These are phyloP conservation scores for Tinea trinotella DNA, from an alignment of 2,888 invertebrate species.

Conservation along the genomic window DNA sequence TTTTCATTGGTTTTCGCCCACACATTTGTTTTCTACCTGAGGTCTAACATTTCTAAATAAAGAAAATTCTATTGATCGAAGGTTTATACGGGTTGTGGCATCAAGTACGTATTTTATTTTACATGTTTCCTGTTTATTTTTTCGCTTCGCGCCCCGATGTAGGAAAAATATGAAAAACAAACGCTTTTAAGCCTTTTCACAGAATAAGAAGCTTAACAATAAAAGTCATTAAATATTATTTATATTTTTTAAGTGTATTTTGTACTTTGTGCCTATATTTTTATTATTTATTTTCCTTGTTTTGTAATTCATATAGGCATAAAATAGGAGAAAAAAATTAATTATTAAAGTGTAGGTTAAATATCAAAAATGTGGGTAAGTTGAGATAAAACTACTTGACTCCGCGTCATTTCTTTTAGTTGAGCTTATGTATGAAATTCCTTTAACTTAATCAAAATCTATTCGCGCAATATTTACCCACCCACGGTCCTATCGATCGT, in stretches of 20 bases:
- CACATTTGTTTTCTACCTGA: conserved; percentile 3
- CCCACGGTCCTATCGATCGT: conserved; percentile 6
- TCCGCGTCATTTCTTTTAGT: neutral
- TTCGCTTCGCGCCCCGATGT: neutral
- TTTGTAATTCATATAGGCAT: neutral
- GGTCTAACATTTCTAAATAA: conserved; percentile 13
- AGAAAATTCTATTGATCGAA: conserved; percentile 18
- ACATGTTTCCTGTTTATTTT: conserved; percentile 8
- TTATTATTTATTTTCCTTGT: neutral
- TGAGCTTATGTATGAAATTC: neutral
- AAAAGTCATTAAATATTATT: conserved; percentile 9
- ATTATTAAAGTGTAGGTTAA: neutral
- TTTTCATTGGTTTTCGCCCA: conserved; percentile 8
- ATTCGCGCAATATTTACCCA: neutral
- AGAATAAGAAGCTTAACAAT: neutral
- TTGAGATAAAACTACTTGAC: neutral
- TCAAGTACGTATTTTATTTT: conserved; percentile 7
- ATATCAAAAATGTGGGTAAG: neutral
- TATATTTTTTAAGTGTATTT: neutral
- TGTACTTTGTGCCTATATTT: neutral
- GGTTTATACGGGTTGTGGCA: conserved; percentile 1
- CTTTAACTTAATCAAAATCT: neutral
- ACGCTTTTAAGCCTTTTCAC: conserved; percentile 3
- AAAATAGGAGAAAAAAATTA: neutral
- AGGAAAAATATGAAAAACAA: neutral